Base-by-base conservation (phyloP, 2,888 invertebrate genomes). In the Drosophila mimetica region DNA sequence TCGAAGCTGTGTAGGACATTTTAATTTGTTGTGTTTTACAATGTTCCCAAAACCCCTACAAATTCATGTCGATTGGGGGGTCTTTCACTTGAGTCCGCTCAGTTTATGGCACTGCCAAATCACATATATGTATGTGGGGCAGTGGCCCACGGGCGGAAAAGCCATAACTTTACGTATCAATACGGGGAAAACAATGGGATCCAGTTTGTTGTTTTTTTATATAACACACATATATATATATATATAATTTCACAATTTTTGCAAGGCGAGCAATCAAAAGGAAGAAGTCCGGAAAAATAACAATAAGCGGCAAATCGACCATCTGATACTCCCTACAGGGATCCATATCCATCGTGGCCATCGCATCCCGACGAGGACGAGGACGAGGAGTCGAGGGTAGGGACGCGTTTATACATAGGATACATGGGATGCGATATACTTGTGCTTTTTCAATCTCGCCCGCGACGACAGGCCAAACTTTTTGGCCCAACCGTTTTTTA, bases 11-110 rank as follows among this genome's bases (percentile, higher is more conserved):
- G 64, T 37, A 41, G 48, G 57, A 66, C 63, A 77, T 74, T 77
- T 79, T 77, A 74, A 84, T 75, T 75, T 73, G 79, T 70, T 75
- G 59, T 79, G 82, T 59, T 66, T 57, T 58, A 60, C 76, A 58
- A 66, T 72, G 55, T 66, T 48, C 52, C 57, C 55, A n/a, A n/a
- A n/a, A n/a, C n/a, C 54, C 57, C 25, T 53, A 70, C 63, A 66
- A 60, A 69, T 69, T 69, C 51, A 59, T 66, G 54, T 41, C 34
- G 34, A 53, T 44, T 64, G 60, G 32, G 47, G 53, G 14, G n/a
- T n/a, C 8, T 14, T 2, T 13, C 16, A 16, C 54, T n/a, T 4
- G 14, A 32, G 39, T 28, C 22, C 57, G n/a, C 41, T 25, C 30
- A 2, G 20, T 44, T 37, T 41, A 53, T 47, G 34, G 53, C 25